Percentiles rank a stretch among this genome's conserved stretches.
These are phyloP conservation scores for Myotis yumanensis DNA, from an alignment of 2,113 vertebrate genomes.

Conservation along the genomic window DNA sequence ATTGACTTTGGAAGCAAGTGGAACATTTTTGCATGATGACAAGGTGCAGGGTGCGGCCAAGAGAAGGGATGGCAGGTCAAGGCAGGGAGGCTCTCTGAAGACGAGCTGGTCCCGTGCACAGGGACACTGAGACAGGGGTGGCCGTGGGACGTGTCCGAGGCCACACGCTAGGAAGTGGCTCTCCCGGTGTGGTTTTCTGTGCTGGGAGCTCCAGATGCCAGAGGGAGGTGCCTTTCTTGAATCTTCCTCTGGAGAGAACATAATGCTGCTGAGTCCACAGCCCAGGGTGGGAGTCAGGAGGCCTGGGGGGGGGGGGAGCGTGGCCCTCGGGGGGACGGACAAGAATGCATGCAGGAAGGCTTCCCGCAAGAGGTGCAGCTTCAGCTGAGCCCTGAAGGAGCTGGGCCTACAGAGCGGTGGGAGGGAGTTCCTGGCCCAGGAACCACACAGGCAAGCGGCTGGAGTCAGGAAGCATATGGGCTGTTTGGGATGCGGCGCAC, in stretches of 20 bases:
- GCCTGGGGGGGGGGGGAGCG: neutral
- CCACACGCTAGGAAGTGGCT: neutral
- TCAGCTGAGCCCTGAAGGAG: neutral
- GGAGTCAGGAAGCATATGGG: fast-evolving
- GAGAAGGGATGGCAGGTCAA: neutral
- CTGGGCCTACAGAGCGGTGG: neutral
- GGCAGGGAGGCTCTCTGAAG: neutral
- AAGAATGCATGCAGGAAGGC: neutral
- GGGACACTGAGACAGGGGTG: neutral
- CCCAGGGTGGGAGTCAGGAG: neutral
- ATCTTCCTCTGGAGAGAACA: neutral
- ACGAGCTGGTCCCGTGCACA: neutral
- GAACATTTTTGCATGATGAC: neutral
- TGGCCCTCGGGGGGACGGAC: neutral
- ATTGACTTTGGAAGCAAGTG: neutral
- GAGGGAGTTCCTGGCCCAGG: neutral
- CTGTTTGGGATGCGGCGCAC: fast-evolving
- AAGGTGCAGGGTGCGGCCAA: neutral
- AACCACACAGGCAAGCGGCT: neutral
- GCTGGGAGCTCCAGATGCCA: neutral
- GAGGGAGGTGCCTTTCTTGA: neutral
- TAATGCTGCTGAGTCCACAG: neutral
- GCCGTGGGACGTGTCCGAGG: neutral
- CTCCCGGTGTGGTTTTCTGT: neutral
- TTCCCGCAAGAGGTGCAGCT: neutral